Evolutionary conservation across 1,140 invertebrate genomes (phyloP).

Genomic region (Drosophila ficusphila): DNA sequence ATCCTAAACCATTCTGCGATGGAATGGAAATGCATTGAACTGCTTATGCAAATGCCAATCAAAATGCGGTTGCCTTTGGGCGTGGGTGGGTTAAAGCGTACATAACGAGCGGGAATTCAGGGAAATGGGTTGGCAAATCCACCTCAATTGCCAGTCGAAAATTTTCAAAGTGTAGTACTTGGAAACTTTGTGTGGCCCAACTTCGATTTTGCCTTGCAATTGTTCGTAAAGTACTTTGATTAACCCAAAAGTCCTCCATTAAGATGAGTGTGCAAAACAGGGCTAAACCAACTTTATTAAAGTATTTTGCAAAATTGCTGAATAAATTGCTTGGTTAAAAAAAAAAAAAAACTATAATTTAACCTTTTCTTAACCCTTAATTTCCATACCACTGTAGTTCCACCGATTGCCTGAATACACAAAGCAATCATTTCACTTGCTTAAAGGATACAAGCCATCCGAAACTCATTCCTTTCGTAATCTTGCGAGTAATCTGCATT

Average conservation of each 20-base stretch:
- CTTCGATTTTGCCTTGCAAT: neutral
- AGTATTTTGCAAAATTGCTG: too few species aligned
- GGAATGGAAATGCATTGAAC: conserved; percentile 72
- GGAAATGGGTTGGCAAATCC: conserved; percentile 16
- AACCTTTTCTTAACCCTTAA: too few species aligned
- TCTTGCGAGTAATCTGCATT: conserved; percentile 67
- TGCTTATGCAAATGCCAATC: conserved; percentile 81
- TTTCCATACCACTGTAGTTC: neutral
- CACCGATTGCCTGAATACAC: conserved; percentile 13
- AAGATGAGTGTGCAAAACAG: too few species aligned
- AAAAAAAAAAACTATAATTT: too few species aligned
- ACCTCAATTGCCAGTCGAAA: conserved; percentile 12
- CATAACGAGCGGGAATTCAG: conserved; percentile 3
- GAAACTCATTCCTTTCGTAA: conserved; percentile 22
- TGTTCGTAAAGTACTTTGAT: neutral
- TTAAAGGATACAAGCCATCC: conserved; percentile 5
- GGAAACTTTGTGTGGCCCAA: conserved; percentile 1
- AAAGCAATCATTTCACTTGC: neutral
- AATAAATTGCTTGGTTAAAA: too few species aligned
- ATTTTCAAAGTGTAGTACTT: conserved; percentile 4
- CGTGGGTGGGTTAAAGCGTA: conserved; percentile 4
- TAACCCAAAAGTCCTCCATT: neutral
- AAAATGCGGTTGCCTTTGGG: conserved; percentile 59
- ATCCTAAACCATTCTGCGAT: conserved; percentile 6
- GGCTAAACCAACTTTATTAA: neutral